phyloP scores from a whole-genome alignment of 2,113 vertebrate genomes.

The Collichthys lucidus region DNA sequence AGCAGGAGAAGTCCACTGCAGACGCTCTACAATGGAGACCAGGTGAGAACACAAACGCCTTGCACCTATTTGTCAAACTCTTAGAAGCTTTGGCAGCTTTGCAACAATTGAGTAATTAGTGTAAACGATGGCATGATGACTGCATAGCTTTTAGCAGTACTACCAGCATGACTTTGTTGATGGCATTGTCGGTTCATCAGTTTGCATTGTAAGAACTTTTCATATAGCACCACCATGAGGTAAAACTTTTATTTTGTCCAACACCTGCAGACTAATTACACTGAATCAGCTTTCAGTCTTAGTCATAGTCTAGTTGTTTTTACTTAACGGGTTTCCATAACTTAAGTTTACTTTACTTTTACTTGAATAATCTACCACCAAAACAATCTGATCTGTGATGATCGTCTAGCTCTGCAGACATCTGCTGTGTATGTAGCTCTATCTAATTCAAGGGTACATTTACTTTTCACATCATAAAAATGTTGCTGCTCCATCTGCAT shows the following conservation, averaged over 20 bases:
- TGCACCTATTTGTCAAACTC: neutral
- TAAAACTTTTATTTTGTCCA: too few species aligned
- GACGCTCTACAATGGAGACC: slow-evolving; percentile 87
- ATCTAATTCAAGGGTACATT: too few species aligned
- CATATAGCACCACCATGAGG: too few species aligned
- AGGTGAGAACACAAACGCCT: slow-evolving; percentile 83
- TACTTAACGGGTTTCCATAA: too few species aligned
- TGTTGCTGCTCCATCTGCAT: too few species aligned
- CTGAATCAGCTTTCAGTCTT: too few species aligned
- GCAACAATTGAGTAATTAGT: neutral
- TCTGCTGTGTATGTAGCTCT: neutral
- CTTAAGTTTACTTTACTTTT: too few species aligned
- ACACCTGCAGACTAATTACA: too few species aligned
- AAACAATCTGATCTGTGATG: neutral
- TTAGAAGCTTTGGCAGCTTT: neutral
- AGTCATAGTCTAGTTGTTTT: too few species aligned
- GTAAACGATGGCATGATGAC: neutral
- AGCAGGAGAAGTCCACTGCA: slow-evolving; percentile 88
- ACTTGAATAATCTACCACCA: neutral
- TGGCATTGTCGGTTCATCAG: neutral
- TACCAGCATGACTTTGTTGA: neutral
- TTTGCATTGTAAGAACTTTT: neutral
- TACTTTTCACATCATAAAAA: too few species aligned
- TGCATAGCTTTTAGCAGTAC: neutral
- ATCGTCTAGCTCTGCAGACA: neutral